Evolutionary conservation across 2,797 vertebrate species (phyloP).

Genomic region (Sebastes minor): DNA sequence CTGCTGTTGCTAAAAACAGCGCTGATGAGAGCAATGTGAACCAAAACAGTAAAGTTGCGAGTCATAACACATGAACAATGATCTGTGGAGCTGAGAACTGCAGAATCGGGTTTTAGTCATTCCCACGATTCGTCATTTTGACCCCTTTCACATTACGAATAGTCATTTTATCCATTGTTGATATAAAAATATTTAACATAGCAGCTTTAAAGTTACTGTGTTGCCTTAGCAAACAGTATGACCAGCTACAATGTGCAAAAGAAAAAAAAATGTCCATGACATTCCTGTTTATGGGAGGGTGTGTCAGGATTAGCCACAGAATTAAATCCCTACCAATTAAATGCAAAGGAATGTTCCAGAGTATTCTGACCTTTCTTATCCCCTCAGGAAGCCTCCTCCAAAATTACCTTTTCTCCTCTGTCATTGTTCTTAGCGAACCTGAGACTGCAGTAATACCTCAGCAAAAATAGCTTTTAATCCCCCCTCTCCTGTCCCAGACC

Average conservation of each 20-base stretch:
- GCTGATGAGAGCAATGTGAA: background rate
- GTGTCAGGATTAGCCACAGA: slow-evolving; percentile 41
- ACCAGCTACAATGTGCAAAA: background rate
- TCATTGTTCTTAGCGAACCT: slow-evolving; percentile 72
- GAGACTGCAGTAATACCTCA: slow-evolving; percentile 61
- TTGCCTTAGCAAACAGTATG: background rate
- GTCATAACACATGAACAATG: background rate
- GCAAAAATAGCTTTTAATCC: slow-evolving; percentile 79
- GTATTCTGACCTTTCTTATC: slow-evolving; percentile 53
- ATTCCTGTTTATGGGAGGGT: slow-evolving; percentile 12
- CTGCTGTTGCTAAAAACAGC: background rate
- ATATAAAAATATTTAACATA: background rate
- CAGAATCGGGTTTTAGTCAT: background rate
- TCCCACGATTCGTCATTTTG: background rate
- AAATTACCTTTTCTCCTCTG: slow-evolving; percentile 66
- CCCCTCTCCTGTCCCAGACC: slow-evolving; percentile 54
- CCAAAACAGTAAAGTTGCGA: background rate
- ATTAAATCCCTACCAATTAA: slow-evolving; percentile 54
- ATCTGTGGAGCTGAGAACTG: background rate
- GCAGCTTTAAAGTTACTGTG: too few relatives aligned
- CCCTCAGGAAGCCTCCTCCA: slow-evolving; percentile 47
- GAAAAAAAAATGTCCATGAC: background rate
- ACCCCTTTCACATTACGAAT: background rate
- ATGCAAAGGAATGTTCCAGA: slow-evolving; percentile 56
- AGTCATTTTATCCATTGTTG: background rate